Evolutionary conservation across 2,888 invertebrate species (phyloP), one percentile per base, ranked within the genome.

Genomic region (Phyllotreta striolata): DNA sequence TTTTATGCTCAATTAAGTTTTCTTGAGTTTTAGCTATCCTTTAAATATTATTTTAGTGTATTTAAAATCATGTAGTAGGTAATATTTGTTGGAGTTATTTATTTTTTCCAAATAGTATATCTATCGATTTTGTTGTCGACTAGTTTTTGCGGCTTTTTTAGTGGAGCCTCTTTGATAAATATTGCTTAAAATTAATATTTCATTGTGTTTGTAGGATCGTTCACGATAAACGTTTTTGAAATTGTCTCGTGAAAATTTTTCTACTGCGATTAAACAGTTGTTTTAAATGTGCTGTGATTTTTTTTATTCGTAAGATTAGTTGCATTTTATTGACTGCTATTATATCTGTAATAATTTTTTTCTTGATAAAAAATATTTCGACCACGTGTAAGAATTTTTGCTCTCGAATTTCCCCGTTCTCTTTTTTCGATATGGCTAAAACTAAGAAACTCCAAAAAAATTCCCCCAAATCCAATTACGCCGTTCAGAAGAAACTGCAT

Each of bases 391-490:
- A 9, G 34, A 24, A 57, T 37, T 10, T 14, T 37, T 56, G 38
- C 44, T 56, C 13, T 55, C 8, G 55, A 44, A 47, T 56, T 46
- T 37, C 13, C 39, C 35, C 44, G 47, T 46, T n/a, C 6, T 38
- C 46, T 55, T 62, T 59, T 44, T 54, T 55, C 55, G 62, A 64
- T 35, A 74, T 75, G 75, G 73, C 72, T 47, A 75, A 73, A 67
- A 71, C 72, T 0, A 70, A 64, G 43, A 70, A 66, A 63, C n/a
- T 34, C 40, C 13, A 63, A 5, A 69, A 63, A 52, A 63, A 59
- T 9, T 60, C 62, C 34, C 8, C 58, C 40, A 44, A 62, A 37
- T 51, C 64, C 3, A 44, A 49, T 5, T 66, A 61, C 24, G 54
- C 54, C 24, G 24, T 67, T 63, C 40, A 67, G 63, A 46, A 72